Evolutionary conservation across 2,797 vertebrate species (phyloP).

Genomic region (Tympanoctomys barrerae): DNA sequence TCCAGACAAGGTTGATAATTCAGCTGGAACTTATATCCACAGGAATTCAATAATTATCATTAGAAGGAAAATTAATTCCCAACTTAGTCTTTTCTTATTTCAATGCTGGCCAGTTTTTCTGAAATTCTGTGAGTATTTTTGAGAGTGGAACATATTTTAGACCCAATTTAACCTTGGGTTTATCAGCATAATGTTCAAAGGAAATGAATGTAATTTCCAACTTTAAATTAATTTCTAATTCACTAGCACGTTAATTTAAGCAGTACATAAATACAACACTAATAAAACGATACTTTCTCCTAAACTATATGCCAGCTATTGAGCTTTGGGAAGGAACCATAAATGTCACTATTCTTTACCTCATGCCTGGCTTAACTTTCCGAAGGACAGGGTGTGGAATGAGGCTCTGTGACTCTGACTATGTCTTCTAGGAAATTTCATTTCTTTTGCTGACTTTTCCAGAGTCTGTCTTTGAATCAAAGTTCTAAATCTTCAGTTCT

Average conservation of each 20-base stretch:
- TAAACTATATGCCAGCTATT: neutral
- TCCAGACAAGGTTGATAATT: slow-evolving; percentile 76
- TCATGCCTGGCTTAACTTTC: slow-evolving; percentile 28
- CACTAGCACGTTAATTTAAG: slow-evolving; percentile 56
- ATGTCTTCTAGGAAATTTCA: neutral
- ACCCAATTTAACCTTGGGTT: slow-evolving; percentile 74
- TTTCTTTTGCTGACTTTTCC: slow-evolving; percentile 22
- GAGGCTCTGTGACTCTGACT: neutral
- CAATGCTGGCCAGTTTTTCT: slow-evolving; percentile 65
- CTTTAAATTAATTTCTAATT: slow-evolving; percentile 74
- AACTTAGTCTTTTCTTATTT: slow-evolving; percentile 59
- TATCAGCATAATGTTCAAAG: slow-evolving; percentile 74
- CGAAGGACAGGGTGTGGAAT: neutral
- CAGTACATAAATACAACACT: slow-evolving; percentile 63
- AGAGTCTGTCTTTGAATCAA: neutral
- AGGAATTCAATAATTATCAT: slow-evolving; percentile 77
- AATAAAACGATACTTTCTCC: slow-evolving; percentile 69
- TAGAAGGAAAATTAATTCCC: slow-evolving; percentile 70
- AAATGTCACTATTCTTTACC: slow-evolving; percentile 31
- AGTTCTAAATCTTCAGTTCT: neutral
- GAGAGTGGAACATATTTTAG: slow-evolving; percentile 67
- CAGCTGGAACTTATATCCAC: slow-evolving; percentile 68
- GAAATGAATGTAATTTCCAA: slow-evolving; percentile 72
- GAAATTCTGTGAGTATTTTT: slow-evolving; percentile 59
- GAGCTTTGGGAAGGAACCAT: slow-evolving; percentile 22